Base-by-base conservation (phyloP, 2,888 invertebrate species). In the Aricia artaxerxes region DNA sequence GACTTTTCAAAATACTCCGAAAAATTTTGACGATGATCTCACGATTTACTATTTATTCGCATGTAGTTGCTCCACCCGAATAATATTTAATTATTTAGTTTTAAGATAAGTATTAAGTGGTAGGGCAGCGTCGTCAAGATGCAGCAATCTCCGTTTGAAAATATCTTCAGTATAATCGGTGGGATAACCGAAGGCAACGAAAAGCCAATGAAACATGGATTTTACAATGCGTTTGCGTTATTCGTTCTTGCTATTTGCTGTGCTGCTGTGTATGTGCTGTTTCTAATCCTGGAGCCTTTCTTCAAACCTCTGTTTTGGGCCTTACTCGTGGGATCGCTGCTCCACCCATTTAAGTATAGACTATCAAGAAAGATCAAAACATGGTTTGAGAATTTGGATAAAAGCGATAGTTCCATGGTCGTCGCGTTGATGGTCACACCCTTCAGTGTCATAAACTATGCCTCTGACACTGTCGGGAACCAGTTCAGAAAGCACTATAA, bases 221-320 rank as follows among this genome's bases (percentile, higher is more conserved):
- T 98, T 85, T 98, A 98, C 90, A 98, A 98, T 92, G 97, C 97
- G 5, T 95, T 97, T 81, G 98, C 98, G n/a, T 92, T 97, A 79
- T 95, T 97, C 84, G 95, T 98, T 82, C 92, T 98, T 81, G 93
- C 95, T 73, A 89, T 97, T 78, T 96, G 96, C 83, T 96, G 96
- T 87, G 95, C 95, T 61, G 97, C 97, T 24, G 95, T 96, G 72
- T 97, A 96, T 88, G 97, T 97, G 1, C 95, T 98, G 7, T 98
- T 97, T 90, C 95, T 97, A 82, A 97, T 98, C 83, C 93, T 99
- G 53, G 97, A 98, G 85, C 98, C 99, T 0, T 99, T 99, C 91
- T 96, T 99, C 60, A 97, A 98, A 84, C 99, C 99, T 0, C 91
- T 99, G 79, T 95, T 99, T 84, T 99, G 99, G 99, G 99, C 99